Conservation (phyloP, 2,113 vertebrate species). For the Pteropus alecto region DNA sequence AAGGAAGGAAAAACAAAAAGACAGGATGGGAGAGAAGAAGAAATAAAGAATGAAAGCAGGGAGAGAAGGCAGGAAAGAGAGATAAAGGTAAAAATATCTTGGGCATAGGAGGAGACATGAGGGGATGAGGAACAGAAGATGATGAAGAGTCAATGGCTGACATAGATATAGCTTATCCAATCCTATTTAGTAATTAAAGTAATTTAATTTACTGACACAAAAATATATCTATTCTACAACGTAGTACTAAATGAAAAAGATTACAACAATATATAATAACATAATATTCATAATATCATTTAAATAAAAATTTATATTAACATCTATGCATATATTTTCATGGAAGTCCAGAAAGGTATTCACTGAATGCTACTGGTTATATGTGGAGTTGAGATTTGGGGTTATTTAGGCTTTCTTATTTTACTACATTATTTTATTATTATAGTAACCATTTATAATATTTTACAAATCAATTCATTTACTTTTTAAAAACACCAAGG, state of each 20-base stretch:
- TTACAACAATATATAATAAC: background rate
- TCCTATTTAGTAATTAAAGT: background rate
- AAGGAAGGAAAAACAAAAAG: background rate
- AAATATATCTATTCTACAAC: background rate
- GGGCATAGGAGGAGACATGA: background rate
- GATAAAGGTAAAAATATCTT: background rate
- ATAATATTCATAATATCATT: background rate
- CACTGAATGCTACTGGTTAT: background rate
- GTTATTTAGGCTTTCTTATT: background rate
- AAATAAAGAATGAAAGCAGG: too few relatives aligned
- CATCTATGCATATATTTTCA: background rate
- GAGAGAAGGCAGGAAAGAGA: too few relatives aligned
- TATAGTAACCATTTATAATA: background rate
- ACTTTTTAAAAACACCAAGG: background rate
- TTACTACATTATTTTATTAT: background rate
- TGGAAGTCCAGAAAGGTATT: background rate
- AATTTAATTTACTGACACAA: background rate
- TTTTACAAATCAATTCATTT: background rate
- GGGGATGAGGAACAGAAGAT: background rate
- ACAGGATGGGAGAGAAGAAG: too few relatives aligned
- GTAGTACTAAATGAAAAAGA: background rate
- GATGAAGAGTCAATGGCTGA: background rate
- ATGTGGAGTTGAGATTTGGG: background rate
- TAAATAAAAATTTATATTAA: background rate
- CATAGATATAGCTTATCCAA: background rate